A percentile compares a stretch with the other conserved stretches of the same genome.
phyloP scores from a whole-genome alignment of 2,888 invertebrate genomes.

The Euplexia lucipara region DNA sequence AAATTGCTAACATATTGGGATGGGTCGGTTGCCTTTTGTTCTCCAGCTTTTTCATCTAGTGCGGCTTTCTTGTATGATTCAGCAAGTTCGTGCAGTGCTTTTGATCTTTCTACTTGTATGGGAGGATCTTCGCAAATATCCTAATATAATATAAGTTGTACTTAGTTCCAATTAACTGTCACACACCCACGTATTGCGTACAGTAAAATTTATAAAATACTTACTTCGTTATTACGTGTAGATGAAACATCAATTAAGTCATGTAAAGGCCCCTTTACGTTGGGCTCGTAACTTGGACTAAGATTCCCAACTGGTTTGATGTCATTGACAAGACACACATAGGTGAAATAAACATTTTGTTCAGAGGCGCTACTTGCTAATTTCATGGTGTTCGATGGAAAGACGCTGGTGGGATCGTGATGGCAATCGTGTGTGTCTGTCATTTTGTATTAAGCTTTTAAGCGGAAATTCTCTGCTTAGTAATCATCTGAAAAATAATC shows the following conservation, averaged over 20 bases:
- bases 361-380: conserved; percentile 79
- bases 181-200: background rate
- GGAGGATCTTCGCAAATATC: conserved; percentile 66
- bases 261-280: conserved; percentile 31
- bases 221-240: conserved; percentile 67
- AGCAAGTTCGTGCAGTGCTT: conserved; percentile 81
- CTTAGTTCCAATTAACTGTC: background rate
- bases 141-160: conserved; percentile 56
- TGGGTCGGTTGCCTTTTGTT: conserved; percentile 55
- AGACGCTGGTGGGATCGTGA: conserved; percentile 38
- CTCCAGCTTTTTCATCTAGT: conserved; percentile 50
- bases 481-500: conserved; percentile 60
- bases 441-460: conserved; percentile 47
- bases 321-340: conserved; percentile 80
- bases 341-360: conserved; percentile 80
- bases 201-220: background rate
- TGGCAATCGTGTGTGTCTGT: conserved; percentile 50
- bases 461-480: conserved; percentile 21
- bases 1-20: conserved; percentile 65
- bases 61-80: conserved; percentile 70
- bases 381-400: conserved; percentile 66
- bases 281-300: conserved; percentile 42
- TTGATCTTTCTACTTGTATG: conserved; percentile 81
- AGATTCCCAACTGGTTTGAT: conserved; percentile 69
- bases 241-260: conserved; percentile 45